These are phyloP conservation scores for Conus canariensis DNA, from an alignment of 2,888 invertebrate species.

Conservation along the genomic window DNA sequence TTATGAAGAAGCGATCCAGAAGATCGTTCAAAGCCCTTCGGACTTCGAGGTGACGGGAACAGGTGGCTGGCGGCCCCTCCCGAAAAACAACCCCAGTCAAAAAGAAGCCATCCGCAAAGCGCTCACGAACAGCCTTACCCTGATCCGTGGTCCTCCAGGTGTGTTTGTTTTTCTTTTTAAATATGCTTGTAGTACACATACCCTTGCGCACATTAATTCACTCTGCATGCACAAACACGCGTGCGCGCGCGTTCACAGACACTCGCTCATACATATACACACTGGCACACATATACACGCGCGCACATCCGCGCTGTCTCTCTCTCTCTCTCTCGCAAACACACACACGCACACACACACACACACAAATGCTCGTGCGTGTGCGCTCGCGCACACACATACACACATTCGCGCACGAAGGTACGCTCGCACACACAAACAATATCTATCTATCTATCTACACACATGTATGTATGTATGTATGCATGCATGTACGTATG, in stretches of 20 bases:
- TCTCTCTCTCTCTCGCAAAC: no score
- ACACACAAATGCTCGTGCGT: no score
- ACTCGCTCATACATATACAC: background rate
- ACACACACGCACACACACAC: no score
- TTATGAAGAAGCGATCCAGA: background rate
- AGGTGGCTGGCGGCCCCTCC: background rate
- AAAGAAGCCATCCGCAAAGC: slow-evolving; percentile 59
- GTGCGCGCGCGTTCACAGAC: background rate
- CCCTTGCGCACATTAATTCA: no score
- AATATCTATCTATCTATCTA: no score
- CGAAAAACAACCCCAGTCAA: slow-evolving; percentile 55
- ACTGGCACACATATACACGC: no score
- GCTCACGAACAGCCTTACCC: slow-evolving; percentile 52
- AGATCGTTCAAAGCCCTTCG: background rate
- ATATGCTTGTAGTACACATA: background rate
- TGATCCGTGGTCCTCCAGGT: slow-evolving; percentile 67
- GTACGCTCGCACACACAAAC: no score
- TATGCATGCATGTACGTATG: background rate
- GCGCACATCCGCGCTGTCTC: no score
- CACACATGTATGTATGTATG: background rate
- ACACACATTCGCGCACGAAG: no score
- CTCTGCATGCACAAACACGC: no score
- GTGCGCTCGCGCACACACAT: no score
- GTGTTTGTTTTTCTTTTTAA: background rate
- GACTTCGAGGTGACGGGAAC: background rate